Base-by-base conservation (phyloP, 2,888 invertebrate species). In the Torymus tubicola region DNA sequence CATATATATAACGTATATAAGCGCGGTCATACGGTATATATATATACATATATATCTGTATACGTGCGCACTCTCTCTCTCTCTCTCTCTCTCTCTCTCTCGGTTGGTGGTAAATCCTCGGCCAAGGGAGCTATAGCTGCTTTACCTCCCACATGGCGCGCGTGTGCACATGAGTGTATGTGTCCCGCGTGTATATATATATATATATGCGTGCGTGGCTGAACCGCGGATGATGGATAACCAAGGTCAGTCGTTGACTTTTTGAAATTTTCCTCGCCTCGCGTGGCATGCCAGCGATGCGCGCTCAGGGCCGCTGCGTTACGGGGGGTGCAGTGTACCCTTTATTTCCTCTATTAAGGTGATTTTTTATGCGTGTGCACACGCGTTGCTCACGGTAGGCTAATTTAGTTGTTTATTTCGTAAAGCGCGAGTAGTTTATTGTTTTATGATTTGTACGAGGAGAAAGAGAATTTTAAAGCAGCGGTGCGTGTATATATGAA, bases 41-140 rank as follows among this genome's bases (percentile, higher is more conserved):
- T 73, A 80, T 76, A 81, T 70, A 64, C 74, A 75, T 81, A 81
- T 72, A 80, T 73, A 21, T 21, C 21, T 21, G 80, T 76, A 81
- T 75, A 75, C 81, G 80, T 55, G 24, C n/a, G 61, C 24, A 55
- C 42, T 55, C 52, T 21, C 31, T 21, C 85, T 83, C 84, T n/a
- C 42, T 55, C 52, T 21, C 42, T 55, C 52, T 21, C 42, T 55
- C 52, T 21, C 42, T 55, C 52, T 21, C 31, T 21, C 85, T 83
- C 84, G 83, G 86, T 83, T 85, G 85, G 85, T 85, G 85, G 85
- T 86, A 87, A 84, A 83, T 80, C 78, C 79, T 70, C 24, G 71
- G 81, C 70, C 61, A 64, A 70, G 77, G 73, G 83, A 85, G 84
- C 42, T 8, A 8, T 42, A 42, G 42, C 81, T 83, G 71, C 76